Percentiles rank a stretch among this genome's conserved stretches.
Evolutionary conservation across 1,140 invertebrate species (phyloP).

Genomic region (Myzus persicae): DNA sequence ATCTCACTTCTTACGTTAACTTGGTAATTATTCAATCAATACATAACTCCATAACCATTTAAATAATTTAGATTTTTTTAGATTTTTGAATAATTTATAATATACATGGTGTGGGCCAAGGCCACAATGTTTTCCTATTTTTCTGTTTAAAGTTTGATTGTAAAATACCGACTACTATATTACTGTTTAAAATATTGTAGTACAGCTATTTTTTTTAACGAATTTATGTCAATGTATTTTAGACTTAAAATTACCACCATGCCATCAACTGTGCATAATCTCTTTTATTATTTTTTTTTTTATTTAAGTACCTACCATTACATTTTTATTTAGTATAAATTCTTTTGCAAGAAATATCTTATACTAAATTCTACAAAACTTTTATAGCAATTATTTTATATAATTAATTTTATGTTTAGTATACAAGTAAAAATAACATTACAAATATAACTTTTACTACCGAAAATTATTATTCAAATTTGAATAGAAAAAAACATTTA

Average conservation of each 20-base stretch:
- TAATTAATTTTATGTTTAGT: neutral
- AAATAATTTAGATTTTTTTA: neutral
- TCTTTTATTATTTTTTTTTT: neutral
- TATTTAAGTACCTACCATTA: neutral
- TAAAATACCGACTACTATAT: neutral
- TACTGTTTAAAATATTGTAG: neutral
- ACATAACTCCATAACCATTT: neutral
- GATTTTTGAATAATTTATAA: neutral
- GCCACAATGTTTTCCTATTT: neutral
- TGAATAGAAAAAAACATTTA: slow-evolving; percentile 20
- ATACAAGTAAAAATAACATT: neutral
- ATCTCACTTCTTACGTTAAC: neutral
- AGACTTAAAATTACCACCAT: neutral
- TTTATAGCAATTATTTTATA: neutral
- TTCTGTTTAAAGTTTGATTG: neutral
- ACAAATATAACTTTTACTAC: slow-evolving; percentile 8
- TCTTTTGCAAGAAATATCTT: slow-evolving; percentile 4
- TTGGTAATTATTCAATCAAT: neutral
- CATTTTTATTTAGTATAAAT: neutral
- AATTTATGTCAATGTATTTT: too few species aligned
- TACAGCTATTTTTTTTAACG: neutral
- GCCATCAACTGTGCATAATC: neutral
- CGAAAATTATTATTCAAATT: slow-evolving; percentile 25
- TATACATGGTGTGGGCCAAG: neutral
- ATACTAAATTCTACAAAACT: neutral